Evolutionary conservation across 2,113 vertebrate species (phyloP).

Genomic region (Octodon degus): DNA sequence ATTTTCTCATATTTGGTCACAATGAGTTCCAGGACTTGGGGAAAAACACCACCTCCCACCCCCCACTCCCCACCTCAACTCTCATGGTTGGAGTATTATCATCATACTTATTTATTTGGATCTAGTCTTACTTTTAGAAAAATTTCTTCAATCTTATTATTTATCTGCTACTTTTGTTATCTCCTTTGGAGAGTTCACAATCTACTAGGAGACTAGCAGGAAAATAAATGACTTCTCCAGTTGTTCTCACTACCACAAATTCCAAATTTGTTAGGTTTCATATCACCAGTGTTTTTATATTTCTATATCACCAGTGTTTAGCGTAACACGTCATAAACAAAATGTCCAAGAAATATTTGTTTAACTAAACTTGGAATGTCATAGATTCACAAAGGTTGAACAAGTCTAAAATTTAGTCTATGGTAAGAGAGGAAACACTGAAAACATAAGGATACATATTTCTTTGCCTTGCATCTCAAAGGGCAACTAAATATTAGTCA

Average conservation of each 20-base stretch:
- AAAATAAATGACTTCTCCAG: slow-evolving; percentile 46
- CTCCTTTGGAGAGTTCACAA: slow-evolving; percentile 28
- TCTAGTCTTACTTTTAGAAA: slow-evolving; percentile 14
- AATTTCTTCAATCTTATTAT: slow-evolving; percentile 10
- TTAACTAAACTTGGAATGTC: slow-evolving; percentile 12
- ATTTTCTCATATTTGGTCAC: slow-evolving; percentile 14
- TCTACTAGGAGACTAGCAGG: slow-evolving; percentile 10
- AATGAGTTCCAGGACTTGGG: background rate
- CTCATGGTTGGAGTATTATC: slow-evolving; percentile 2
- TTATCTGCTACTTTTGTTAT: slow-evolving; percentile 46
- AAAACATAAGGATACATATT: slow-evolving; percentile 28
- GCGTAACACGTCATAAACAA: background rate
- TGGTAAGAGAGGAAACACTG: slow-evolving; percentile 8
- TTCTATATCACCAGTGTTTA: slow-evolving; percentile 6
- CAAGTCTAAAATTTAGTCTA: slow-evolving; percentile 42
- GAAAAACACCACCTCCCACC: background rate
- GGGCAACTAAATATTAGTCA: slow-evolving; percentile 29
- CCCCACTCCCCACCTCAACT: background rate
- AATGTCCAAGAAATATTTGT: slow-evolving; percentile 29
- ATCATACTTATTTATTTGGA: slow-evolving; percentile 12
- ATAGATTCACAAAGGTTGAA: slow-evolving; percentile 20
- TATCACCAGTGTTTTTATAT: background rate
- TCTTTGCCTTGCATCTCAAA: slow-evolving; percentile 24
- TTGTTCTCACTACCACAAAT: background rate
- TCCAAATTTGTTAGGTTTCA: background rate